Percentiles rank a stretch among this genome's conserved stretches.
These are phyloP conservation scores for Polymixis flavicincta DNA, from an alignment of 2,888 invertebrate species.

Conservation along the genomic window DNA sequence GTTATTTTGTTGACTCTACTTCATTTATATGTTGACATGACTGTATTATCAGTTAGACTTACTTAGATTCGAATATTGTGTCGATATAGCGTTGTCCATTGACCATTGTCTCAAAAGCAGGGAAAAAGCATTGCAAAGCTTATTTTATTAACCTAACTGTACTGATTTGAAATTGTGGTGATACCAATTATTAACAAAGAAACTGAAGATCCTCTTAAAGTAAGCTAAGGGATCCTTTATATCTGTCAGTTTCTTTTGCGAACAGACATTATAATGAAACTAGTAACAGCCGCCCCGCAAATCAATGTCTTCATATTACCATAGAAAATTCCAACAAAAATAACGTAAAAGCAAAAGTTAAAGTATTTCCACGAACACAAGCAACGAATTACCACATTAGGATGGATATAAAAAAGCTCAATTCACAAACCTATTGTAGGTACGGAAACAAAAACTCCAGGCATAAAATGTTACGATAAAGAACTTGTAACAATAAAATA, in stretches of 20 bases:
- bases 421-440: conserved; percentile 45
- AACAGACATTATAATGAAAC: neutral
- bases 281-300: conserved; percentile 11
- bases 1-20: too few relatives aligned
- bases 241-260: neutral
- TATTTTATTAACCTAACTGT: neutral
- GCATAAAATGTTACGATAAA: conserved; percentile 64
- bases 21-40: too few relatives aligned
- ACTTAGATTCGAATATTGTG: too few relatives aligned
- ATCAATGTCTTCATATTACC: conserved; percentile 12
- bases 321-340: conserved; percentile 32
- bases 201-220: neutral
- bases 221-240: neutral
- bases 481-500: conserved; percentile 65
- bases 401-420: conserved; percentile 53
- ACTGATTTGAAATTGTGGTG: neutral
- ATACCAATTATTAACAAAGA: neutral
- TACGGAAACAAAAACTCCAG: conserved; percentile 56
- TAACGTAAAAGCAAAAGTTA: conserved; percentile 27
- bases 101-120: neutral
- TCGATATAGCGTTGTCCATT: neutral
- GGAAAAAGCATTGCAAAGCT: neutral
- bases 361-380: conserved; percentile 57
- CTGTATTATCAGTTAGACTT: too few relatives aligned
- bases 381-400: conserved; percentile 51